These are phyloP conservation scores for Geopemphigus sp. DNA, from an alignment of 1,140 invertebrate genomes.

Conservation along the genomic window DNA sequence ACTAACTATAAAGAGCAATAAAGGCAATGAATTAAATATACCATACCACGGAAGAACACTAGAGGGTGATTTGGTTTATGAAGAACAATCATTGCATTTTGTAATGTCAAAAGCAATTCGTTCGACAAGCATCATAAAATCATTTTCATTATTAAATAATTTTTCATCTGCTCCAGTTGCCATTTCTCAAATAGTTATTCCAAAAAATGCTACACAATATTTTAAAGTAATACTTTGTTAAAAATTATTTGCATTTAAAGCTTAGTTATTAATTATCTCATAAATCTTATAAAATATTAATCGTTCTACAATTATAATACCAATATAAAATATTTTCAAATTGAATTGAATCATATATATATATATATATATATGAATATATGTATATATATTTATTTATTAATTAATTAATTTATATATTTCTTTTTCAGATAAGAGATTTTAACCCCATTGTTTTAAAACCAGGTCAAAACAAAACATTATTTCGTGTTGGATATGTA, in stretches of 20 bases:
- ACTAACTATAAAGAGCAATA: conserved; percentile 34
- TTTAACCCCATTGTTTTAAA: conserved; percentile 43
- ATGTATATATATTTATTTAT: too few species aligned
- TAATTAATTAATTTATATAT: too few species aligned
- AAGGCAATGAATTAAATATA: conserved; percentile 34
- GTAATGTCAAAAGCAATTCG: conserved; percentile 47
- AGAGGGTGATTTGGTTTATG: conserved; percentile 34
- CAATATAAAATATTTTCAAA: too few species aligned
- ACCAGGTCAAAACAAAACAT: conserved; percentile 44
- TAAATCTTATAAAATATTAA: neutral
- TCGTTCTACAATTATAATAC: neutral
- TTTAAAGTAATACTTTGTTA: conserved; percentile 19
- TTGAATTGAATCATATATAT: neutral
- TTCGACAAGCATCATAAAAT: conserved; percentile 38
- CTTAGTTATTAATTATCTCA: neutral
- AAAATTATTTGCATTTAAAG: neutral
- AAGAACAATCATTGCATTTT: conserved; percentile 41
- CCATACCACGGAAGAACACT: conserved; percentile 35
- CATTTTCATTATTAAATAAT: conserved; percentile 44
- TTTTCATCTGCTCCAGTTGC: conserved; percentile 43
- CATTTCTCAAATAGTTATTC: conserved; percentile 39
- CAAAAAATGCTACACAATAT: conserved; percentile 43
- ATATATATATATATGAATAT: too few species aligned
- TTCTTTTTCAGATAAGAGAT: conserved; percentile 40
- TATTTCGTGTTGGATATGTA: conserved; percentile 46